Base-by-base conservation (phyloP, 2,888 invertebrate species). In the Thera obeliscata region DNA sequence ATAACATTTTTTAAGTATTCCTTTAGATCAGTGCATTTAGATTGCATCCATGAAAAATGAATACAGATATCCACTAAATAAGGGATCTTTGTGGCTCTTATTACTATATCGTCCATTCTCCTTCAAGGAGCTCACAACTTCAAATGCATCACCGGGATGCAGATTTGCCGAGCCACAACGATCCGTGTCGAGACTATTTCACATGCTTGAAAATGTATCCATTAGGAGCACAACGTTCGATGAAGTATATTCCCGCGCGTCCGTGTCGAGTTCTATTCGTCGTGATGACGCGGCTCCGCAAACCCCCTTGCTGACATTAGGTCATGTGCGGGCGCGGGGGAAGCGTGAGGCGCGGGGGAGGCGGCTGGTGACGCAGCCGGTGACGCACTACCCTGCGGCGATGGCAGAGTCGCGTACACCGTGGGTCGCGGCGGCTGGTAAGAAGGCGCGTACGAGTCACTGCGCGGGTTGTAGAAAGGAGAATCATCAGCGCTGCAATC, bases 391-490 rank as follows among this genome's bases (percentile, higher is more conserved):
- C 89, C 88, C 61, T 84, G 84, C 61, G 94, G 94, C 2, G 93
- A 94, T 2, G 93, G 93, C 71, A 94, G 82, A 69, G 93, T 91
- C 3, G 94, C 94, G 84, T 94, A 94, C 74, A 94, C 94, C 0
- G 93, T 92, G 35, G 92, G 92, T 57, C 93, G 86, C 74, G 93
- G 93, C 70, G 93, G 93, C 77, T 93, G 91, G 79, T 90, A 94
- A 12, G 94, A 93, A 33, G 94, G 94, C 80, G 93, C 88, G 84
- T 94, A 94, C 66, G 93, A 88, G 75, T 94, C 94, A 73, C 93
- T 93, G 66, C 93, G 88, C 33, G 94, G 94, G 82, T 94, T 93
- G 83, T 94, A 94, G 83, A 94, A 94, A 3, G 94, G 94, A 7
- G 94, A 94, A 76, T 93, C 93, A 77, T 93, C 94, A 2, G 89